These are phyloP conservation scores for Eurytoma californica DNA, from an alignment of 2,888 invertebrate species.

Conservation along the genomic window DNA sequence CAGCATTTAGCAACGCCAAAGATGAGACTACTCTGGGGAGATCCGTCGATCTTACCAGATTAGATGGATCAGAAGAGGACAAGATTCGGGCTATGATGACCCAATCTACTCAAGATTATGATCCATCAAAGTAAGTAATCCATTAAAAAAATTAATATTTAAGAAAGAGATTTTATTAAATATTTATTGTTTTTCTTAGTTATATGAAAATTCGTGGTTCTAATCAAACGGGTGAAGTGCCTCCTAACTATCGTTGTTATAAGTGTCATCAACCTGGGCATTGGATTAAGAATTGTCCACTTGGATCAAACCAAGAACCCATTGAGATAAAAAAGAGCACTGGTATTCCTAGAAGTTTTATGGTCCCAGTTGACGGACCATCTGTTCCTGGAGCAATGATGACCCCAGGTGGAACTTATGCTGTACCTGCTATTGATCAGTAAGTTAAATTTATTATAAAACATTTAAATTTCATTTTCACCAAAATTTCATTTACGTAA, in stretches of 20 bases:
- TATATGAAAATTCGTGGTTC: constrained; percentile 92
- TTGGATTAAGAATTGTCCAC: constrained; percentile 97
- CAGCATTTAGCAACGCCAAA: constrained; percentile 67
- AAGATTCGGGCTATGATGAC: constrained; percentile 98
- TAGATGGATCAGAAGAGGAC: constrained; percentile 97
- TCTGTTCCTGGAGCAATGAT: constrained; percentile 93
- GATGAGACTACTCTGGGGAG: constrained; percentile 75
- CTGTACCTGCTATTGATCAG: constrained; percentile 92
- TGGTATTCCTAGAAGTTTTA: constrained; percentile 97
- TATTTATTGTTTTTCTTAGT: constrained; percentile 75
- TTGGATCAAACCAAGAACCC: constrained; percentile 80
- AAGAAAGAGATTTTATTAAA: not conserved
- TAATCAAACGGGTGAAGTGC: constrained; percentile 92
- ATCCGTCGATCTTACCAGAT: constrained; percentile 88
- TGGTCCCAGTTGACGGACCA: constrained; percentile 94
- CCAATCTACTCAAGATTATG: constrained; percentile 97
- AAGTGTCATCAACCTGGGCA: constrained; percentile 97
- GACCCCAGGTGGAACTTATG: constrained; percentile 91
- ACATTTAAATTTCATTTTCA: not conserved
- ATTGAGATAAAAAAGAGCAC: constrained; percentile 94
- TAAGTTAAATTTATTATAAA: constrained; percentile 74
- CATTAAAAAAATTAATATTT: constrained; percentile 5
- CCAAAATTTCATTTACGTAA: not conserved
- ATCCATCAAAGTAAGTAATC: constrained; percentile 95
- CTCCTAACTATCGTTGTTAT: constrained; percentile 93